A percentile compares a stretch with the other conserved stretches of the same genome.
phyloP scores from a whole-genome alignment of 2,797 vertebrate genomes.

The Tadarida brasiliensis region DNA sequence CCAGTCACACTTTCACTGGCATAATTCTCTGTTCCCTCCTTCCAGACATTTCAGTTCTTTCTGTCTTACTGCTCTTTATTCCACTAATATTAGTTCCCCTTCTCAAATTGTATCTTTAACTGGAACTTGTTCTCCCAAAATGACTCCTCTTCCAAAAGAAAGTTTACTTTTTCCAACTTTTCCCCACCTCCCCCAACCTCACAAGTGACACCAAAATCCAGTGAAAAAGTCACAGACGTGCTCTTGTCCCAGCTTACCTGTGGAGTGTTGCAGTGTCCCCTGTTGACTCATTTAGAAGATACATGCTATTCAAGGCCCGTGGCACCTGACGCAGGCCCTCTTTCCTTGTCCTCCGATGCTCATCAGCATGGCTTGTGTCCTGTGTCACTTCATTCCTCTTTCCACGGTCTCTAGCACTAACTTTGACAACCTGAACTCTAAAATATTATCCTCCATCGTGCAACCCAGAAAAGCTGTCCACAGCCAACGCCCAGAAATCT shows the following conservation, averaged over 20 bases:
- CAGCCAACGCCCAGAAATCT: not conserved
- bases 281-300: not conserved
- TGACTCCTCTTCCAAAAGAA: not conserved
- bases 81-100: not conserved
- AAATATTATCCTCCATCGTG: not conserved
- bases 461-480: not conserved
- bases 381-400: not conserved
- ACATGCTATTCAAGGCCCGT: not conserved
- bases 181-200: fast-evolving
- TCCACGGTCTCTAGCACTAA: not conserved
- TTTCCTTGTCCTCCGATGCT: not conserved
- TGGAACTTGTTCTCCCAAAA: not conserved
- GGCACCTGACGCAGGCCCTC: not conserved
- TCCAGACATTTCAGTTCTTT: not conserved
- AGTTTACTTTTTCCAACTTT: not conserved
- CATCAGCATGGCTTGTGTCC: not conserved
- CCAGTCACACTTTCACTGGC: not conserved
- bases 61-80: not conserved
- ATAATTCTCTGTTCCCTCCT: not conserved
- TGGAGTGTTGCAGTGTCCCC: not conserved
- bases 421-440: not conserved
- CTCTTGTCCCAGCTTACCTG: not conserved
- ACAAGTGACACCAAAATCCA: not conserved
- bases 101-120: not conserved
- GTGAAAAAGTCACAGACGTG: not conserved